These are phyloP conservation scores for Grallaria varia DNA, from an alignment of 2,113 vertebrate species.

Conservation along the genomic window DNA sequence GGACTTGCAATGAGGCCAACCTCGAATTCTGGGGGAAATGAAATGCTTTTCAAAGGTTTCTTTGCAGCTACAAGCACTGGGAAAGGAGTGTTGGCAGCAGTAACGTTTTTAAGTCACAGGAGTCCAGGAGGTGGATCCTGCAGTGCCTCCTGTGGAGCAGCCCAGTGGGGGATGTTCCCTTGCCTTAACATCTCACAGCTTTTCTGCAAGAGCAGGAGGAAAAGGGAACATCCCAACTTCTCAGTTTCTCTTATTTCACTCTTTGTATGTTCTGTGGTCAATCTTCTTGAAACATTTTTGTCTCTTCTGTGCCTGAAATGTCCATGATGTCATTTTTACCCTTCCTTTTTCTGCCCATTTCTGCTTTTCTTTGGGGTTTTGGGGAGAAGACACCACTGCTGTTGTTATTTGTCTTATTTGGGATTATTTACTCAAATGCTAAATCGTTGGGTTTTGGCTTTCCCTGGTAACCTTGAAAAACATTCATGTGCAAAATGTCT, in stretches of 20 bases:
- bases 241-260: neutral
- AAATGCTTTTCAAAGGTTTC: neutral
- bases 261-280: neutral
- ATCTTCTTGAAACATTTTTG: neutral
- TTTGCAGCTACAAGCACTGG: neutral
- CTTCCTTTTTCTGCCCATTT: neutral
- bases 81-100: neutral
- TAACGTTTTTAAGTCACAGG: neutral
- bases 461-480: neutral
- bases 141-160: neutral
- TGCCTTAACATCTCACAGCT: neutral
- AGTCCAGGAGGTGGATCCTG: neutral
- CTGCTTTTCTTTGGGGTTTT: neutral
- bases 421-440: neutral
- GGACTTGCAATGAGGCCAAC: neutral
- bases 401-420: neutral
- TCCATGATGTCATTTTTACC: neutral
- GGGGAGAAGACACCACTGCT: neutral
- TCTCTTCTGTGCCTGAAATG: neutral
- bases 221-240: neutral
- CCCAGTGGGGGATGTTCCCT: neutral
- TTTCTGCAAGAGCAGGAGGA: neutral
- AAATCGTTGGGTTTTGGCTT: neutral
- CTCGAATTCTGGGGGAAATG: neutral
- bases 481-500: neutral